Conservation (phyloP, 2,113 vertebrate species). For the Lynx canadensis region DNA sequence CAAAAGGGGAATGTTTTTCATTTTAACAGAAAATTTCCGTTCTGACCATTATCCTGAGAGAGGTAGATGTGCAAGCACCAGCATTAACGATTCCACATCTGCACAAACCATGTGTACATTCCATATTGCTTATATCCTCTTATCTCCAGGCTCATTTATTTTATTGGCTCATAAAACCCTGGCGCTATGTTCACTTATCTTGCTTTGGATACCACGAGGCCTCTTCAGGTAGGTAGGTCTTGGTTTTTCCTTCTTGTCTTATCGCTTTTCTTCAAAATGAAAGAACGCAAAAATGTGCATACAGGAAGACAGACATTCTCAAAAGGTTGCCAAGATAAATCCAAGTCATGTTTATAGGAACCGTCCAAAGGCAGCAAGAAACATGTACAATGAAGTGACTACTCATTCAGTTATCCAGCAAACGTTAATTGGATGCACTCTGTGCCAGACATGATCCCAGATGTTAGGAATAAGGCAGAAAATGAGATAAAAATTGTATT, state of each 20-base stretch:
- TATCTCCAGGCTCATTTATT: background rate
- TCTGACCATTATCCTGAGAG: background rate
- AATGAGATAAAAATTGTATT: background rate
- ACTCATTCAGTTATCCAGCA: background rate
- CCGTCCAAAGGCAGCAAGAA: background rate
- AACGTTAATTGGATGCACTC: background rate
- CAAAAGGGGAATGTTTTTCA: background rate
- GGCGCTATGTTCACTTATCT: background rate
- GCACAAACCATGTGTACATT: background rate
- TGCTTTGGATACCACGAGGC: background rate
- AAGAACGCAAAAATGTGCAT: background rate
- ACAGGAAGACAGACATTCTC: conserved; percentile 39
- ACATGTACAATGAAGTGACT: background rate
- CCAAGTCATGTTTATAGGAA: background rate
- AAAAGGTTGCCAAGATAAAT: conserved; percentile 12
- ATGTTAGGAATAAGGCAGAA: background rate
- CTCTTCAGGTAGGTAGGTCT: conserved; percentile 3
- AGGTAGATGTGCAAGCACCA: background rate
- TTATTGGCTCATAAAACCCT: background rate
- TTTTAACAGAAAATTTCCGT: conserved; percentile 7
- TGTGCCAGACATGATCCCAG: background rate
- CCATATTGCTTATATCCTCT: background rate
- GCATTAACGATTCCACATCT: background rate
- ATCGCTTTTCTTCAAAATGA: conserved; percentile 47
- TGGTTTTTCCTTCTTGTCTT: conserved; percentile 30